These are phyloP conservation scores for Psilopsiagon aymara DNA, from an alignment of 2,113 vertebrate genomes.

Conservation along the genomic window DNA sequence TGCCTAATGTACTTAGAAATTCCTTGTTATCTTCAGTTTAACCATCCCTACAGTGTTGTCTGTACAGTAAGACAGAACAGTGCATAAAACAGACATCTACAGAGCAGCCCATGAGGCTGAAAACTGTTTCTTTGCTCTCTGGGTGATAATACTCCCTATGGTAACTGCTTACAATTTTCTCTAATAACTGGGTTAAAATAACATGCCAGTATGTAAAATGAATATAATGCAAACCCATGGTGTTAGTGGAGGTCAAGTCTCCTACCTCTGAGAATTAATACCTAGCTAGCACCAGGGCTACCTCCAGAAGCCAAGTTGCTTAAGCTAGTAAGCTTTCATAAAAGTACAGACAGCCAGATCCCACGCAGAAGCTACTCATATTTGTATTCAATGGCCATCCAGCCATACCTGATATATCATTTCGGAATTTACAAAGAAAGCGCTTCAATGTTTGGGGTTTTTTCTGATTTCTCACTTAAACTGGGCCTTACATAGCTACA, in stretches of 20 bases:
- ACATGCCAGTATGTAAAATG: not conserved
- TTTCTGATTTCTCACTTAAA: not conserved
- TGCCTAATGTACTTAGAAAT: not conserved
- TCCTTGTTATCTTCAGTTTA: not conserved
- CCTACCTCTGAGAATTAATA: not conserved
- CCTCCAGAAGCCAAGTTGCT: not conserved
- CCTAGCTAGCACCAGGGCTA: rapidly evolving
- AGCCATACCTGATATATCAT: not conserved
- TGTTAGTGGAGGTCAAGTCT: not conserved
- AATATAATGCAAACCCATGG: not conserved
- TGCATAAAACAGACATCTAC: not conserved
- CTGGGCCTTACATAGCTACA: not conserved
- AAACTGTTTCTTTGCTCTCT: not conserved
- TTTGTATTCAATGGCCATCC: not conserved
- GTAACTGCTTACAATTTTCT: not conserved
- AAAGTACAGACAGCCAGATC: not conserved
- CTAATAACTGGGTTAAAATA: not conserved
- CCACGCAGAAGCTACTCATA: not conserved
- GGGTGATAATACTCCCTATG: not conserved
- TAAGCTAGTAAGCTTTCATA: not conserved
- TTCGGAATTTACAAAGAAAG: not conserved
- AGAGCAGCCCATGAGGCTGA: not conserved
- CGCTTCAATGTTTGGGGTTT: not conserved
- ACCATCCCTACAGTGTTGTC: not conserved
- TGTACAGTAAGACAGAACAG: not conserved